Evolutionary conservation across 2,888 invertebrate genomes (phyloP), one percentile per base, ranked within the genome.

Genomic region (Sesia bembeciformis): DNA sequence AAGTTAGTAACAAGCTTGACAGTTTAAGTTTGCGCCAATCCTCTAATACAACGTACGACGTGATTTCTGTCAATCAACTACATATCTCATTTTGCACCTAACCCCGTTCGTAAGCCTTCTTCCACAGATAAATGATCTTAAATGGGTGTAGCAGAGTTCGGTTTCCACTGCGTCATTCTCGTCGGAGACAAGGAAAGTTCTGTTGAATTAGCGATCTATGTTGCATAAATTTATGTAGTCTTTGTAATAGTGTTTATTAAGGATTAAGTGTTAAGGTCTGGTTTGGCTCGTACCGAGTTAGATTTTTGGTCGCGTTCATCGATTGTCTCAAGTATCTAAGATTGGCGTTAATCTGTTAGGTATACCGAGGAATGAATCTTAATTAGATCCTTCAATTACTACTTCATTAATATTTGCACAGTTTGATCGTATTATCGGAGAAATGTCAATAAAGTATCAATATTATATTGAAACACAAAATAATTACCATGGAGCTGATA

Each of bases 171-270:
- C 52, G 50, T 39, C 55, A 38, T 49, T 54, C 54, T 54, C 51
- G 59, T 59, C 58, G 61, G 62, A 69, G 71, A 64, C 57, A 63
- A 58, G 63, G 66, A 66, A 75, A 78, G 72, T 76, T 81, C 78
- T 74, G 76, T 76, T 78, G 77, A 78, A 79, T 80, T 78, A 80
- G 78, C 74, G 74, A 78, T 80, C 74, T 72, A 72, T 72, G 72
- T 74, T 78, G 78, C 83, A 81, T 84, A 81, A 81, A 81, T 83
- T 78, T 78, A 76, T 73, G 74, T 76, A 76, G 75, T 74, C 74
- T 75, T 74, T 72, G 74, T 79, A 76, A 81, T 80, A 81, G 80
- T 84, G 84, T 84, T 81, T 81, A 78, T 74, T 74, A 63, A 76
- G 77, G 81, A 81, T 84, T 81, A 80, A 75, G 72, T 70, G 72